These are phyloP conservation scores for Globodera rostochiensis DNA, from an alignment of 1,140 invertebrate genomes.

Conservation along the genomic window DNA sequence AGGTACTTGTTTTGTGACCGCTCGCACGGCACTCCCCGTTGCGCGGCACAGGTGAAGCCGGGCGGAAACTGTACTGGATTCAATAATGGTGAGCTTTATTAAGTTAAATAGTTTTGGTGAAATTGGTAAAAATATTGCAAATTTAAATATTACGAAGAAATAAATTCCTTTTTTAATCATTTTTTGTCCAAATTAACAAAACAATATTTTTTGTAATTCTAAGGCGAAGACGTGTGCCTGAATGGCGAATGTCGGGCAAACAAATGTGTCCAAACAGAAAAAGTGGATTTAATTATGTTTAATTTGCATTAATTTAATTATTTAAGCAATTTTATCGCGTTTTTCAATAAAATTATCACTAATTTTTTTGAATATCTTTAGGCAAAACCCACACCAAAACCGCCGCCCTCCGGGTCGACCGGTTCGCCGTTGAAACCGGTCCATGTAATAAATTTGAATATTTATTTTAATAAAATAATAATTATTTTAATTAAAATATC, in stretches of 20 bases:
- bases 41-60: conserved; percentile 54
- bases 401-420: not conserved
- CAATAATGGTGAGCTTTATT: not conserved
- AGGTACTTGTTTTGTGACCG: conserved; percentile 61
- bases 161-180: not conserved
- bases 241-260: conserved; percentile 24
- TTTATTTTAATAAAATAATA: conserved; percentile 3
- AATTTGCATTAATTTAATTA: too few species aligned
- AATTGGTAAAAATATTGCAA: not conserved
- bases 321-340: too few species aligned
- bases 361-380: not conserved
- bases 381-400: not conserved
- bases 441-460: not conserved
- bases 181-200: not conserved
- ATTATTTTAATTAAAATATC: conserved; percentile 15
- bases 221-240: conserved; percentile 35
- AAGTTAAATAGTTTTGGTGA: too few species aligned
- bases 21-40: conserved; percentile 51
- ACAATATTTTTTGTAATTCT: not conserved
- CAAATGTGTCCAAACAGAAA: conserved; percentile 30
- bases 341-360: not conserved
- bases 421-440: not conserved
- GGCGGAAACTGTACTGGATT: conserved; percentile 46
- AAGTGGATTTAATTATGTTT: not conserved
- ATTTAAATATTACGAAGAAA: not conserved